Conservation (phyloP, 2,888 invertebrate genomes). For the Napeogenes sylphis region DNA sequence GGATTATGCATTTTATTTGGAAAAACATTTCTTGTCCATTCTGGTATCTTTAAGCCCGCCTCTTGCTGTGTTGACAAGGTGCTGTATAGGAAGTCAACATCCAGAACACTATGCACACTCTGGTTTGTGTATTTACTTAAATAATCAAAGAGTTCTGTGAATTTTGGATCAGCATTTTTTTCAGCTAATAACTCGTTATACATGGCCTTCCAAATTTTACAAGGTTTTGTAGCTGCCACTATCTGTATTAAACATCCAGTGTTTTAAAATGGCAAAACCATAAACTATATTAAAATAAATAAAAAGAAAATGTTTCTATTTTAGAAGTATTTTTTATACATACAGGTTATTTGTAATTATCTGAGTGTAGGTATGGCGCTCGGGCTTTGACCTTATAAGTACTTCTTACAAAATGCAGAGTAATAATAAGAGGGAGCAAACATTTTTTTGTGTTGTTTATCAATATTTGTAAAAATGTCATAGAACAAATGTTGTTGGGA, state of each 20-base stretch:
- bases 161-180: constrained; percentile 72
- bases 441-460: no score
- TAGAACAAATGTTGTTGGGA: no score
- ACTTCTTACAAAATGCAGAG: no score
- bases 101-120: constrained; percentile 74
- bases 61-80: constrained; percentile 81
- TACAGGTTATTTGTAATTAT: no score
- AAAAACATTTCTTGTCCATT: constrained; percentile 84
- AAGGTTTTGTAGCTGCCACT: constrained; percentile 62
- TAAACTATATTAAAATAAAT: neutral
- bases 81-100: constrained; percentile 84
- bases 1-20: constrained; percentile 81
- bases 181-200: constrained; percentile 69
- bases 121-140: constrained; percentile 75
- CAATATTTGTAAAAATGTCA: no score
- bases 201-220: constrained; percentile 60
- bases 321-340: no score
- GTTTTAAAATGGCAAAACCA: neutral
- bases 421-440: no score
- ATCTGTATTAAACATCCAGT: constrained; percentile 46
- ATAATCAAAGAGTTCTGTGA: constrained; percentile 80
- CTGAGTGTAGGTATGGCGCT: no score
- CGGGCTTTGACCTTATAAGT: no score
- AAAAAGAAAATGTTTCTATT: no score
- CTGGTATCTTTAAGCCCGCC: constrained; percentile 82